phyloP scores from a whole-genome alignment of 2,888 invertebrate genomes.

The Athalia cordata region DNA sequence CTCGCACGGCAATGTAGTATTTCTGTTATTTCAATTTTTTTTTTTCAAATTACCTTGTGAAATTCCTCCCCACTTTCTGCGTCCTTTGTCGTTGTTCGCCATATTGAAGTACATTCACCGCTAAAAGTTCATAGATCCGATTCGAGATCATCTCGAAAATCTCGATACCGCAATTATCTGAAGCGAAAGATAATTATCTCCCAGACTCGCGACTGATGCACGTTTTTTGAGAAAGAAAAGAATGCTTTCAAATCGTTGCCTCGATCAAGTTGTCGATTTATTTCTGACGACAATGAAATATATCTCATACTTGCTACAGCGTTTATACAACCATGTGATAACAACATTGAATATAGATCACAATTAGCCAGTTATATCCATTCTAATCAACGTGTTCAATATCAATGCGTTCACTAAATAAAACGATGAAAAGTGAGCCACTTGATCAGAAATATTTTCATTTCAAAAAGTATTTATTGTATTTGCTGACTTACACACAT shows the following conservation, averaged over 20 bases:
- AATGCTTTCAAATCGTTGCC: not conserved
- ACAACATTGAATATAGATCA: no score
- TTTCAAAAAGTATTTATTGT: no score
- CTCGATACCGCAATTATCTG: slow-evolving; percentile 16
- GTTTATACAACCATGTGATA: no score
- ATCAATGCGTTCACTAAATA: no score
- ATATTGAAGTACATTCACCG: slow-evolving; percentile 64
- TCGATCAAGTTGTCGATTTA: no score
- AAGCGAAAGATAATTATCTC: not conserved
- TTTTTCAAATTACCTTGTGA: slow-evolving; percentile 69
- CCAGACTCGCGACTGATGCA: not conserved
- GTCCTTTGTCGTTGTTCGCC: slow-evolving; percentile 74
- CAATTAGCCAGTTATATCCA: no score
- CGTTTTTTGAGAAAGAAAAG: not conserved
- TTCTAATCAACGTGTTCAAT: no score
- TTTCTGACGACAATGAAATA: no score
- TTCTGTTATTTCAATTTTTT: slow-evolving; percentile 41
- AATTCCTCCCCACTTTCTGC: slow-evolving; percentile 73
- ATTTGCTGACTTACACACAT: no score
- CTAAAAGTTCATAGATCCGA: slow-evolving; percentile 23
- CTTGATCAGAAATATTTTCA: no score
- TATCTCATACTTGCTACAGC: no score
- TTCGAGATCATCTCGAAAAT: slow-evolving; percentile 7
- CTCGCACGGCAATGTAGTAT: not conserved
- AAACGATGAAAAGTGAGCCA: no score